A percentile compares a stretch with the other conserved stretches of the same genome.
These are phyloP conservation scores for Eulemur mongoz DNA, from an alignment of 2,797 vertebrate species.

Conservation along the genomic window DNA sequence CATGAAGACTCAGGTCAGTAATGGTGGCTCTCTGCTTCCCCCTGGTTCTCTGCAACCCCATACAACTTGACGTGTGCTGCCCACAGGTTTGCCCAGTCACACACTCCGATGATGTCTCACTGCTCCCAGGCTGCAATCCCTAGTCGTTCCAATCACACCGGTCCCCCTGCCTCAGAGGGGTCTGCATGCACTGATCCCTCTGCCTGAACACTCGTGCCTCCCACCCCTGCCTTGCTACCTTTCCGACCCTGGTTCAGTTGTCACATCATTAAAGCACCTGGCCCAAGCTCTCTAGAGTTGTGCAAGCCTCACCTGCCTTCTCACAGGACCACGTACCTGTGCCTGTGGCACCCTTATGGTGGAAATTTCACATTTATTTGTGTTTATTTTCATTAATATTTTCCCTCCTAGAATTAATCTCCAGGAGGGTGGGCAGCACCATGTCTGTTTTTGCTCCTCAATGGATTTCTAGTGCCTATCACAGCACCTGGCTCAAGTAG, in stretches of 20 bases:
- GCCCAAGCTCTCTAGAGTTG: not conserved
- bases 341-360: not conserved
- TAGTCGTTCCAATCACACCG: fast-evolving
- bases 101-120: not conserved
- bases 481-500: not conserved
- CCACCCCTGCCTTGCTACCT: not conserved
- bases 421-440: not conserved
- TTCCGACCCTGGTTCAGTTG: not conserved
- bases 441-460: not conserved
- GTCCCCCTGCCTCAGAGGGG: not conserved
- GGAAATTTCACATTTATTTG: not conserved
- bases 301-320: not conserved
- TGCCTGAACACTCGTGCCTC: not conserved
- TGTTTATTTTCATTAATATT: not conserved
- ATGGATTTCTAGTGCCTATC: not conserved
- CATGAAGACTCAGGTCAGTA: not conserved
- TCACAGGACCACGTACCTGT: not conserved
- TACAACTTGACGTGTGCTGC: not conserved
- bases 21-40: not conserved
- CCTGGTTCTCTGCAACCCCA: not conserved
- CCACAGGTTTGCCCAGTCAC: not conserved
- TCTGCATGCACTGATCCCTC: not conserved
- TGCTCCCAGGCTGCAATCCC: not conserved
- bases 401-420: not conserved
- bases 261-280: not conserved